phyloP scores from a whole-genome alignment of 2,888 invertebrate genomes.

The Orthosia incerta region DNA sequence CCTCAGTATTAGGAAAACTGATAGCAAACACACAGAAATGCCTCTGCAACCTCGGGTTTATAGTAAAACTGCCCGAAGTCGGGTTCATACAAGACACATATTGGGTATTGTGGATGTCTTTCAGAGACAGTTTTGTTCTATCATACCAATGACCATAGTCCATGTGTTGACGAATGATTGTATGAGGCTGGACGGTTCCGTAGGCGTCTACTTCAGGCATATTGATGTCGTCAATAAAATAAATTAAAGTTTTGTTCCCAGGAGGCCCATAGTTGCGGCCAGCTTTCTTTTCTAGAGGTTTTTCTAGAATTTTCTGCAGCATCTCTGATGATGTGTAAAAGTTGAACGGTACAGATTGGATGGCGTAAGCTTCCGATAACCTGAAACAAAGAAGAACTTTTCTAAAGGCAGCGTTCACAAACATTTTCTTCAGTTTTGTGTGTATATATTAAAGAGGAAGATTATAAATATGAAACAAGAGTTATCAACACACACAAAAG shows the following conservation, averaged over 20 bases:
- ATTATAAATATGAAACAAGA: background rate
- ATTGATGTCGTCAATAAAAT: slow-evolving; percentile 99
- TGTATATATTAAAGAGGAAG: no score
- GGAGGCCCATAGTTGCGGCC: slow-evolving; percentile 98
- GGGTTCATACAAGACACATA: slow-evolving; percentile 99
- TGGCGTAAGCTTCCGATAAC: slow-evolving; percentile 96
- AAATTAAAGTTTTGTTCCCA: slow-evolving; percentile 97
- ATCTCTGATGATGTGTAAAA: slow-evolving; percentile 98
- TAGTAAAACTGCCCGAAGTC: slow-evolving; percentile 98
- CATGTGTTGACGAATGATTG: slow-evolving; percentile 97
- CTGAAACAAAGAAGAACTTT: slow-evolving; percentile 69
- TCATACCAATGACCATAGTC: slow-evolving; percentile 98
- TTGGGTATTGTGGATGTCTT: slow-evolving; percentile 99
- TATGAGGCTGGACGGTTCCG: slow-evolving; percentile 99
- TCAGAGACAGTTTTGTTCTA: slow-evolving; percentile 95
- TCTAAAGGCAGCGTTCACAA: background rate
- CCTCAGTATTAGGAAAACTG: slow-evolving; percentile 95
- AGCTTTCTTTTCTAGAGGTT: slow-evolving; percentile 98
- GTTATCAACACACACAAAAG: background rate
- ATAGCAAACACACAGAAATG: slow-evolving; percentile 97
- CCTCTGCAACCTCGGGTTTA: slow-evolving; percentile 97
- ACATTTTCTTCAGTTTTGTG: no score
- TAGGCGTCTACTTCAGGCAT: slow-evolving; percentile 98
- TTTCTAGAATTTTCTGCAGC: slow-evolving; percentile 98
- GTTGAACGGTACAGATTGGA: slow-evolving; percentile 98